Conservation (phyloP, 2,797 vertebrate species). For the Oreochromis mossambicus region DNA sequence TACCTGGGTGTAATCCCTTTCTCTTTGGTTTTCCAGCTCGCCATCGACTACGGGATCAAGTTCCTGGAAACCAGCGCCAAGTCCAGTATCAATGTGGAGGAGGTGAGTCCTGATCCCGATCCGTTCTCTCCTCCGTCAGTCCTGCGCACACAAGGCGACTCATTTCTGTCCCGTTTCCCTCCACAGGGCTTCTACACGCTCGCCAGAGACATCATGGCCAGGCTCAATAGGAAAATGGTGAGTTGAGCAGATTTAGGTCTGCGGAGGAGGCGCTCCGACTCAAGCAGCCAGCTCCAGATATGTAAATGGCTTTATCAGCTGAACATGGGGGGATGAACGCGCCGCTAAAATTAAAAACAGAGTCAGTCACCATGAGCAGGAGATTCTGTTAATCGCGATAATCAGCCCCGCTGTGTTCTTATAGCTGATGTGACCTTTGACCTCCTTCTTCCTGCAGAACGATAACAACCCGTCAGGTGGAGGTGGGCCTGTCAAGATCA, state of each 20-base stretch:
- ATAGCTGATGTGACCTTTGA: not conserved
- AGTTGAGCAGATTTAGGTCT: not conserved
- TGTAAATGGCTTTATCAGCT: not conserved
- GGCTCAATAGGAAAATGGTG: slow-evolving; percentile 94
- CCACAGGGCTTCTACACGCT: slow-evolving; percentile 89
- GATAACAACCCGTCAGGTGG: slow-evolving; percentile 83
- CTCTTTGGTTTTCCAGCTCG: slow-evolving; percentile 7
- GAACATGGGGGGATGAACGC: fast-evolving
- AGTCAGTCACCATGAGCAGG: not conserved
- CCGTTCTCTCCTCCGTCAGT: not conserved
- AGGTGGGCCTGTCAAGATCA: slow-evolving; percentile 89
- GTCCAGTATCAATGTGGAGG: slow-evolving; percentile 92
- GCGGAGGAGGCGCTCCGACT: not conserved
- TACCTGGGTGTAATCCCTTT: fast-evolving
- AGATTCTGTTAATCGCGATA: not conserved
- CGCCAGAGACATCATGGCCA: slow-evolving; percentile 92
- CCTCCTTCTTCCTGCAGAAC: slow-evolving; percentile 71
- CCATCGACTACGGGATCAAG: slow-evolving; percentile 84
- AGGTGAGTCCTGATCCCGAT: slow-evolving; percentile 71
- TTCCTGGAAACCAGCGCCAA: slow-evolving; percentile 95
- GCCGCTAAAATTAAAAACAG: fast-evolving
- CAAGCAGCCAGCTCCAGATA: not conserved
- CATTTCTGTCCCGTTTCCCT: not conserved
- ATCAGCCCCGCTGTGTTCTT: not conserved
- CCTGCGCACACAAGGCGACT: not conserved